A percentile compares a stretch with the other conserved stretches of the same genome.
phyloP scores from a whole-genome alignment of 2,797 vertebrate species.

The Lagocephalus sceleratus region DNA sequence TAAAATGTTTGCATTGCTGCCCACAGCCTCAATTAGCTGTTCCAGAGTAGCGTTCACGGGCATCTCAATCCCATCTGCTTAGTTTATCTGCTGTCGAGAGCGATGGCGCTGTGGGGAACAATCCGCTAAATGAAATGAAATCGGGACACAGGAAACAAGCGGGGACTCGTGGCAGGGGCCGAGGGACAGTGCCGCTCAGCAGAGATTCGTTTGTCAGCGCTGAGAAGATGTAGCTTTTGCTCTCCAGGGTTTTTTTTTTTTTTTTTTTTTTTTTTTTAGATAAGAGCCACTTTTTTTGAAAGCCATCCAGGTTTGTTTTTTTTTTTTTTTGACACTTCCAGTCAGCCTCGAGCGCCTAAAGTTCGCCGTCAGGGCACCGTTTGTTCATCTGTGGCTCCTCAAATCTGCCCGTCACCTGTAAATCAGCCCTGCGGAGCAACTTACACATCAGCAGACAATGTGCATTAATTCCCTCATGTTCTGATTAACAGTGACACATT shows the following conservation, averaged over 20 bases:
- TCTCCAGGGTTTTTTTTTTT: conserved; percentile 49
- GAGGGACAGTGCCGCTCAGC: conserved; percentile 47
- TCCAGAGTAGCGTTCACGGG: conserved; percentile 43
- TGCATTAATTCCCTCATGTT: conserved; percentile 27
- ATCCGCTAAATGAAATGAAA: conserved; percentile 68
- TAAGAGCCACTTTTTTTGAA: conserved; percentile 58
- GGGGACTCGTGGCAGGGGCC: conserved; percentile 23
- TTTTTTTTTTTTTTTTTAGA: conserved; percentile 43
- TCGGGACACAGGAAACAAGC: conserved; percentile 41
- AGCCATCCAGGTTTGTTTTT: conserved; percentile 46
- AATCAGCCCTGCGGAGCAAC: conserved; percentile 40
- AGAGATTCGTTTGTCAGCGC: conserved; percentile 66
- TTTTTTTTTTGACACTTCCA: conserved; percentile 24
- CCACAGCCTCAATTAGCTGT: conserved; percentile 42
- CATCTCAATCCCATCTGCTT: conserved; percentile 54
- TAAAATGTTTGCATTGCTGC: conserved; percentile 58
- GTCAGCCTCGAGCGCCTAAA: conserved; percentile 33
- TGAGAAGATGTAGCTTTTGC: conserved; percentile 55
- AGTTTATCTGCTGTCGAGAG: conserved; percentile 52
- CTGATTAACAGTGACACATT: conserved; percentile 35
- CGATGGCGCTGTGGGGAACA: conserved; percentile 50
- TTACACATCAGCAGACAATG: conserved; percentile 12
- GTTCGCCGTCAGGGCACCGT: conserved; percentile 41
- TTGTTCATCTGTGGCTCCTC: conserved; percentile 19
- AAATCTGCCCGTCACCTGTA: conserved; percentile 23